These are phyloP conservation scores for Hyposoter dolosus DNA, from an alignment of 2,888 invertebrate species.

Conservation along the genomic window DNA sequence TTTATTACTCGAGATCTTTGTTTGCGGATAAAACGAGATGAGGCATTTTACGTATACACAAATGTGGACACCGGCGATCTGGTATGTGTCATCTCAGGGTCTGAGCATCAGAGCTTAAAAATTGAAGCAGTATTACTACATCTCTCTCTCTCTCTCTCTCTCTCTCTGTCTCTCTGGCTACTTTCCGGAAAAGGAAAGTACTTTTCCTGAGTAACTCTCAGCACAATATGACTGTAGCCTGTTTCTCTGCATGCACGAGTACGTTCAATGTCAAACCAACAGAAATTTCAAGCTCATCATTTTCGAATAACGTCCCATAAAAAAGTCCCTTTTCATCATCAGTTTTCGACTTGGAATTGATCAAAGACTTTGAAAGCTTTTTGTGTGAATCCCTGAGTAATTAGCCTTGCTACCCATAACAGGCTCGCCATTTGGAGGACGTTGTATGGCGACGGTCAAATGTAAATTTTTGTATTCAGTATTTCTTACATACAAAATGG, in stretches of 20 bases:
- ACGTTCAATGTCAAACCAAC: neutral
- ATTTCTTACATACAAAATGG: no score
- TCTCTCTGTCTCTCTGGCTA: neutral
- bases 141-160: conserved; percentile 6
- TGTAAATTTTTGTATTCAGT: no score
- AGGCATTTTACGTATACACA: neutral
- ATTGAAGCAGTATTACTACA: conserved; percentile 27
- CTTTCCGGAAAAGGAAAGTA: conserved; percentile 24
- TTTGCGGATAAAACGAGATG: conserved; percentile 5
- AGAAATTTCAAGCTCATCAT: neutral
- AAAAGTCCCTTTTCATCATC: neutral
- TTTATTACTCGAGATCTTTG: conserved; percentile 5
- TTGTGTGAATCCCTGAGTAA: no score
- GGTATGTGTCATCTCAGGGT: conserved; percentile 1
- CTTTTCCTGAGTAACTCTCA: conserved; percentile 43
- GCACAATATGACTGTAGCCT: conserved; percentile 2
- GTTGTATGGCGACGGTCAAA: no score
- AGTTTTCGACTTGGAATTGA: neutral
- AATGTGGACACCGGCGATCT: conserved; percentile 5
- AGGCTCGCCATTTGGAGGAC: no score
- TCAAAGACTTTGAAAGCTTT: no score
- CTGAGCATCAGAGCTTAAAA: conserved; percentile 33
- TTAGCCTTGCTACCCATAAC: no score
- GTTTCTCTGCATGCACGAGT: neutral
- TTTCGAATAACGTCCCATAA: neutral